Percentiles rank a stretch among this genome's conserved stretches.
phyloP scores from a whole-genome alignment of 2,797 vertebrate genomes.

The Enoplosus armatus region DNA sequence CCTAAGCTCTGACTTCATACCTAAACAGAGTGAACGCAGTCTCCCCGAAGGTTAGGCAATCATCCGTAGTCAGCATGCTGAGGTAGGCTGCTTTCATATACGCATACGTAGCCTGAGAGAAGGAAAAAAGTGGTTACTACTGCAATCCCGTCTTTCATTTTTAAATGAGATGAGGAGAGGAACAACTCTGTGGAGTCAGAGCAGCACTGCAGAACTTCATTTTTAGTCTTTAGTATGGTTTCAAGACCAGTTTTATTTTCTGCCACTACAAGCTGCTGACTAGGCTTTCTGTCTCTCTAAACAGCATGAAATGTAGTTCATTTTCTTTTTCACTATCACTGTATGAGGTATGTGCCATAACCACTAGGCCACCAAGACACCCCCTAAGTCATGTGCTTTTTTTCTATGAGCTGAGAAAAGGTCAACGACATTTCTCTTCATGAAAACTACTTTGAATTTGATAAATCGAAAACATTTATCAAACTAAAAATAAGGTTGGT shows the following conservation, averaged over 20 bases:
- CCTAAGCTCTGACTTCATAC: conserved; percentile 76
- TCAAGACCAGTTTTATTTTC: background rate
- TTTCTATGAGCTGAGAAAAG: background rate
- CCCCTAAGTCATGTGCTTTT: no score
- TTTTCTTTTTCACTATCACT: background rate
- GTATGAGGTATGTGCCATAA: background rate
- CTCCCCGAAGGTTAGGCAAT: conserved; percentile 93
- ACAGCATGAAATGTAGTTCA: background rate
- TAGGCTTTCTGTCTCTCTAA: background rate
- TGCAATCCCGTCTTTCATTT: conserved; percentile 35
- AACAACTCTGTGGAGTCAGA: background rate
- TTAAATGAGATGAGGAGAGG: conserved; percentile 27
- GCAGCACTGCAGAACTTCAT: background rate
- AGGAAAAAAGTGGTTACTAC: conserved; percentile 50
- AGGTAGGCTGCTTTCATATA: conserved; percentile 99
- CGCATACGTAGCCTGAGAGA: conserved; percentile 92
- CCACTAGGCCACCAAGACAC: background rate
- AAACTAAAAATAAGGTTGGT: background rate
- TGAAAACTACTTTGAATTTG: background rate
- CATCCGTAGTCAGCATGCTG: conserved; percentile 94
- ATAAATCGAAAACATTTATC: background rate
- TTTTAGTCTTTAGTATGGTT: background rate
- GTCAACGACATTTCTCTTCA: background rate
- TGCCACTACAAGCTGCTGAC: background rate
- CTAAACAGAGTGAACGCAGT: conserved; percentile 92